Conservation (phyloP, 2,113 vertebrate species). For the Glaucidium brasilianum region DNA sequence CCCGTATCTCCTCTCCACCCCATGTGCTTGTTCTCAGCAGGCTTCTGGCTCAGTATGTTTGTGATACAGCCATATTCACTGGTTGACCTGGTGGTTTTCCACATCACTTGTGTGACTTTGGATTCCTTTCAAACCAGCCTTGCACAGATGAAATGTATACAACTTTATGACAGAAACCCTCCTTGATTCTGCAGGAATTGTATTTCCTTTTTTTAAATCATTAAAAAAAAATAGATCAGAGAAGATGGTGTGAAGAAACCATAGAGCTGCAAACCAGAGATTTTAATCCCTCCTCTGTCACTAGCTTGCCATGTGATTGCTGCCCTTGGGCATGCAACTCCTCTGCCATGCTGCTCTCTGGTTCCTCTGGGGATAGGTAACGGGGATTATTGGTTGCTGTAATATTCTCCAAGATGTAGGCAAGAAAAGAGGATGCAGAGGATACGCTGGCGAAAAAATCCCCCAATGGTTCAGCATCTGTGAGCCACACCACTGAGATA, state of each 20-base stretch:
- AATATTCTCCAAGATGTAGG: background rate
- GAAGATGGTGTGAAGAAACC: background rate
- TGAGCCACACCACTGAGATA: accelerated
- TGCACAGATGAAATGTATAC: background rate
- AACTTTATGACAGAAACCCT: background rate
- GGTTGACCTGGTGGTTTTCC: background rate
- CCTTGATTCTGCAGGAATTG: background rate
- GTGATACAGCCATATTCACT: background rate
- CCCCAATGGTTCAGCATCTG: background rate
- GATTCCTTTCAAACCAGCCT: background rate
- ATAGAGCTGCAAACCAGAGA: background rate
- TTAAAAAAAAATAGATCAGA: background rate
- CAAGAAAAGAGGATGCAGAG: background rate
- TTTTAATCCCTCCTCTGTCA: background rate
- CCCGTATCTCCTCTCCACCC: background rate
- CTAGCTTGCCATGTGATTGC: background rate
- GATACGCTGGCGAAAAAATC: background rate
- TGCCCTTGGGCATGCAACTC: background rate
- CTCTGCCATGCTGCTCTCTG: background rate
- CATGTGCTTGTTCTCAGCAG: background rate
- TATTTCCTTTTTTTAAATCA: background rate
- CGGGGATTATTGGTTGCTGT: background rate
- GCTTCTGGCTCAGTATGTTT: background rate
- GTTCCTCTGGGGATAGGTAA: background rate
- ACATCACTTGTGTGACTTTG: background rate